phyloP scores from a whole-genome alignment of 2,888 invertebrate genomes.

The Sinohyriopsis cumingii region DNA sequence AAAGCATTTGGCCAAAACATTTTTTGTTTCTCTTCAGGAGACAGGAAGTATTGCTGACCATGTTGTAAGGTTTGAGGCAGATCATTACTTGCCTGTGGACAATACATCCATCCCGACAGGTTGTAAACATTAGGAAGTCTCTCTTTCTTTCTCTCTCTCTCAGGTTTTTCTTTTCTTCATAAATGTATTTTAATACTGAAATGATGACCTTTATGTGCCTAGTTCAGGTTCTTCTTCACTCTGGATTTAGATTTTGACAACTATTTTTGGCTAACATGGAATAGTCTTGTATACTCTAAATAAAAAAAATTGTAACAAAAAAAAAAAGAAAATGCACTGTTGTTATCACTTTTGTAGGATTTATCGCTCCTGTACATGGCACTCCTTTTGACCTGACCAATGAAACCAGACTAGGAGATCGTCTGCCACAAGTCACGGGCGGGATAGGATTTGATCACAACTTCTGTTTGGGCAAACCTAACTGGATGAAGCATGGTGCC shows the following conservation, averaged over 20 bases:
- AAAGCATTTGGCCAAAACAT: background rate
- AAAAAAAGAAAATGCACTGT: background rate
- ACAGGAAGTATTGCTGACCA: constrained; percentile 63
- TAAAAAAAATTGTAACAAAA: no score
- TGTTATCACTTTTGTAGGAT: constrained; percentile 74
- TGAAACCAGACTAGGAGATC: constrained; percentile 78
- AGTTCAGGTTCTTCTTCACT: no score
- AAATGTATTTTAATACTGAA: background rate
- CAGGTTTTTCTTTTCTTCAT: background rate
- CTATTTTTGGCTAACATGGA: no score
- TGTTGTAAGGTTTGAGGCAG: constrained; percentile 79
- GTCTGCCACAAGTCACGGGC: constrained; percentile 79
- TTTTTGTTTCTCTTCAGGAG: constrained; percentile 44
- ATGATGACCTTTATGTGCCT: background rate
- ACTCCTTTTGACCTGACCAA: constrained; percentile 84
- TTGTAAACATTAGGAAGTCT: constrained; percentile 12
- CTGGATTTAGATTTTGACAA: no score
- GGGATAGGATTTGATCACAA: constrained; percentile 86
- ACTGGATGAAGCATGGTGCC: constrained; percentile 44
- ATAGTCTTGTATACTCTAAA: no score
- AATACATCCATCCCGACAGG: constrained; percentile 69
- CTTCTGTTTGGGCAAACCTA: constrained; percentile 79
- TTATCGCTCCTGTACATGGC: constrained; percentile 80
- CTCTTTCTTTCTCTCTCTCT: no score
- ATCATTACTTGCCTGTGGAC: constrained; percentile 83